phyloP scores from a whole-genome alignment of 2,113 vertebrate genomes.

The Oenanthe oenanthe region DNA sequence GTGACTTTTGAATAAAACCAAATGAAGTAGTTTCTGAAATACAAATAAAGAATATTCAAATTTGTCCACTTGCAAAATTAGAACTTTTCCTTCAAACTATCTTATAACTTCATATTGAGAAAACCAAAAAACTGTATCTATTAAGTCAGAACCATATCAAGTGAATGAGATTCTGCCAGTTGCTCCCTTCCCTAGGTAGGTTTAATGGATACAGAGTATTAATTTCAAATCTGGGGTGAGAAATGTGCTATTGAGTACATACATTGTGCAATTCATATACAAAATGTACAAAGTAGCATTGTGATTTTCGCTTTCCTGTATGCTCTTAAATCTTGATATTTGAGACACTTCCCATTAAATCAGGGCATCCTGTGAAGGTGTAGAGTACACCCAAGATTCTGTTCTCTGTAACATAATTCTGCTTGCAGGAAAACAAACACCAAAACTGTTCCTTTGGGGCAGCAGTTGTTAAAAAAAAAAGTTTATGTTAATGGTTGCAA shows the following conservation, averaged over 20 bases:
- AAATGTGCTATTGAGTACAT: background rate
- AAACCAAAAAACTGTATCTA: background rate
- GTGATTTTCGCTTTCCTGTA: background rate
- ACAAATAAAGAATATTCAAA: background rate
- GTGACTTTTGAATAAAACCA: background rate
- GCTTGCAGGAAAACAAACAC: background rate
- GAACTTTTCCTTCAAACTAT: background rate
- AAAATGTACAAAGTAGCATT: background rate
- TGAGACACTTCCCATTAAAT: conserved; percentile 38
- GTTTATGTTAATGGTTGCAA: background rate
- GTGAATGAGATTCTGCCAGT: background rate
- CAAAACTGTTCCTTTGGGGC: background rate
- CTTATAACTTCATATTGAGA: background rate
- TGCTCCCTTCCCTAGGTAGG: background rate
- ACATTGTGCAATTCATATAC: background rate
- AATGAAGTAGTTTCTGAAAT: background rate
- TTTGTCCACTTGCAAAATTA: background rate
- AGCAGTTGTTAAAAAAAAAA: conserved; percentile 22
- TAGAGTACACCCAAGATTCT: background rate
- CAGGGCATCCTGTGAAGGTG: background rate
- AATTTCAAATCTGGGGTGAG: background rate
- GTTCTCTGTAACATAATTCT: background rate
- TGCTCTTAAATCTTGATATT: background rate
- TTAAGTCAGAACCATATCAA: background rate
- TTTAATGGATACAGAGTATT: background rate